Base-by-base conservation (phyloP, 2,888 invertebrate genomes). In the Lasioglossum lativentre region DNA sequence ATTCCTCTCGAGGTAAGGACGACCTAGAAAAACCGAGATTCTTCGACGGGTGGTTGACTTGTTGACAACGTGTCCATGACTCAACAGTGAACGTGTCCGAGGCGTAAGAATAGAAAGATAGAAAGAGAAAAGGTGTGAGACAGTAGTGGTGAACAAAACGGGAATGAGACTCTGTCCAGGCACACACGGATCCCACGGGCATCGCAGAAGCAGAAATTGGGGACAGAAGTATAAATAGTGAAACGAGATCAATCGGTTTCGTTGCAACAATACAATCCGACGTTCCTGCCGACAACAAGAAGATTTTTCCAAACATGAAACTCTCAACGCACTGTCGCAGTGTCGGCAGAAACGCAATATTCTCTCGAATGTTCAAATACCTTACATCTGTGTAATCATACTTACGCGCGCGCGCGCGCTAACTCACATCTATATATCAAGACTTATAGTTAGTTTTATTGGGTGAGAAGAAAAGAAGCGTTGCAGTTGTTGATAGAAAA, bases 1-100 rank as follows among this genome's bases (percentile, higher is more conserved):
- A 59, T 47, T 83, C 63, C 52, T 80, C 59, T 75, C 47, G 72
- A 73, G 70, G 59, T n/a, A 56, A 78, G 78, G 66, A 47, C 63
- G 83, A 77, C 83, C 87, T 71, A 80, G 66, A 52, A 52, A n/a
- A 78, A 77, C 52, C 82, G 59, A 45, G 75, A 75, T 66, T 75
- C 72, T 63, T 75, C 79, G 86, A 78, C 84, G 66, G 82, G 38
- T 75, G 68, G 85, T 47, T 63, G 76, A 63, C 52, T 80, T 76
- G 16, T 68, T 63, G 63, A n/a, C 52, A 30, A 73, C 75, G 83
- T 86, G 84, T 85, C 72, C 75, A 81, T 73, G 84, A 80, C 71
- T 80, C 66, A 82, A 75, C 45, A 59, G 87, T 86, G 86, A 80
- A 80, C 79, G 86, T 86, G 84, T 85, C 40, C 75, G 86, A 80